Percentiles rank a stretch among this genome's conserved stretches.
These are phyloP conservation scores for Typhlomys cinereus DNA, from an alignment of 2,113 vertebrate species.

Conservation along the genomic window DNA sequence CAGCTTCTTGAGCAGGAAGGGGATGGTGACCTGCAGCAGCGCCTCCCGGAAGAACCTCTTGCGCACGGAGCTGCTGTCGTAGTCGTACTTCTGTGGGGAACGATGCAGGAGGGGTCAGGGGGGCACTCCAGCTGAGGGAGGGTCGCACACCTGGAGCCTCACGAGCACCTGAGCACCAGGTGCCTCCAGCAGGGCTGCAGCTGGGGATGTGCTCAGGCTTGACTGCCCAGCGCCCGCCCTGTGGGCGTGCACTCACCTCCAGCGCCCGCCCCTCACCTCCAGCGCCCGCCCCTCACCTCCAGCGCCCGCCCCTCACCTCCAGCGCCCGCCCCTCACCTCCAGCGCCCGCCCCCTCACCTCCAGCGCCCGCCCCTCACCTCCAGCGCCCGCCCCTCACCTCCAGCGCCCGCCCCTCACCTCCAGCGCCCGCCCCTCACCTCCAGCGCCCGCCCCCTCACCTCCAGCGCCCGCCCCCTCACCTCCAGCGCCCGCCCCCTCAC, in stretches of 20 bases:
- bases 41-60: conserved; percentile 98
- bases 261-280: conserved; percentile 97
- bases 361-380: conserved; percentile 97
- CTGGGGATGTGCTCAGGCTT: neutral
- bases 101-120: neutral
- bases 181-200: too few relatives aligned
- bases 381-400: conserved; percentile 97
- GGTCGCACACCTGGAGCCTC: neutral
- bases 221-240: neutral
- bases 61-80: conserved; percentile 96
- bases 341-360: conserved; percentile 97
- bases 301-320: conserved; percentile 97
- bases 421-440: conserved; percentile 97
- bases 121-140: neutral
- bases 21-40: conserved; percentile 96
- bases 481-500: conserved; percentile 96
- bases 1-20: conserved; percentile 96
- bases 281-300: conserved; percentile 97
- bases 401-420: conserved; percentile 97
- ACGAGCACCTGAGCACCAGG: too few relatives aligned
- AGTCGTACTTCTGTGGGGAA: conserved; percentile 92
- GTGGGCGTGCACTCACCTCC: conserved; percentile 91
- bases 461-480: conserved; percentile 96
- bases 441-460: conserved; percentile 96
- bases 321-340: conserved; percentile 97